Base-by-base conservation (phyloP, 2,797 vertebrate species). In the Onychomys arenicola region DNA sequence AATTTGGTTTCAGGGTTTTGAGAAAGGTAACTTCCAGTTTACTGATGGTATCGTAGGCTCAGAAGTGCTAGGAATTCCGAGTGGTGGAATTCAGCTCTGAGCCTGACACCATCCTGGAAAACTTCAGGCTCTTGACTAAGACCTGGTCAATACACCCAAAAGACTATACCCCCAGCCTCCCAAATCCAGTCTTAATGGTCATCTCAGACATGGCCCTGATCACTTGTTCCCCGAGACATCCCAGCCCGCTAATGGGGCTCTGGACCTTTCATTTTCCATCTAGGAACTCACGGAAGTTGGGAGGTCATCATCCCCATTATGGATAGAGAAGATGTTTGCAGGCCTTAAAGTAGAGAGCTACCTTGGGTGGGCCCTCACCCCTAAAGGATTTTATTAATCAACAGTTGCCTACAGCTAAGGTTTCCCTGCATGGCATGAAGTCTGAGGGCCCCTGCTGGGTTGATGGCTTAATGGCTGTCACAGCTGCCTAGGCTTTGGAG, bases 371-470 rank as follows among this genome's bases (percentile, higher is more conserved):
- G 21, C 23, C 6, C 46, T 89, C 71, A 65, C 9, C 65, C n/a
- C n/a, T 21, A 49, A 57, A 52, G 29, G 55, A 78, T 81, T 91
- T 65, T 73, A 40, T 65, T 55, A 69, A 46, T 69, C 2, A 19
- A 12, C 6, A 69, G 81, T 67, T 63, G 69, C 34, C 27, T 16
- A 11, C 10, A 32, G n/a, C 32, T 11, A 16, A 6, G 29, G n/a
- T 69, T 78, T 94, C 59, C 12, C 59, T 5, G 6, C 32, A 11
- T 3, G 27, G 88, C n/a, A 1, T 40, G 46, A 90, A n/a, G 40
- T 73, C n/a, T 3, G 83, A 89, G 52, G 94, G 32, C 85, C 63
- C 40, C 83, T 95, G 92, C 93, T 91, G 85, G 49, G 23, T 0
- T 13, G n/a, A 16, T 25, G 17, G 40, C 2, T n/a, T 59, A 73